These are phyloP conservation scores for Cyphomyrus discorhynchus DNA, from an alignment of 2,113 vertebrate genomes.

Conservation along the genomic window DNA sequence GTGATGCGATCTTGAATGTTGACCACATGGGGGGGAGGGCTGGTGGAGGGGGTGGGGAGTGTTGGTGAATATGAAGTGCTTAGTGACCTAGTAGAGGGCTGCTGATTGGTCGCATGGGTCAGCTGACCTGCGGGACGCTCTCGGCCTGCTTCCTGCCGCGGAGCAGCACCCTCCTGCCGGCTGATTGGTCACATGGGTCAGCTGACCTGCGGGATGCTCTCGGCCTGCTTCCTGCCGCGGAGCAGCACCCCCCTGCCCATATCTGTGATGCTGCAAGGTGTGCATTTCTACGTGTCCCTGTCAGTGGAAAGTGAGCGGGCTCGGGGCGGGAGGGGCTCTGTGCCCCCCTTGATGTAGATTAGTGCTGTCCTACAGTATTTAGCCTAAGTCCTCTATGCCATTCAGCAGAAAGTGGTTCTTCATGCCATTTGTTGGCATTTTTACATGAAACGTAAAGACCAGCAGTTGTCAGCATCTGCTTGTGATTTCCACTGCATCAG, in stretches of 20 bases:
- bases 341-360: background rate
- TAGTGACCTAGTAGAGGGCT: background rate
- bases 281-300: background rate
- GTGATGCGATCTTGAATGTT: background rate
- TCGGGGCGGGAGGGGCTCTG: background rate
- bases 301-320: background rate
- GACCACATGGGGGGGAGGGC: background rate
- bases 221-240: background rate
- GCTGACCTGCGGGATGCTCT: background rate
- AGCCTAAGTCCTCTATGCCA: background rate
- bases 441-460: background rate
- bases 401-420: background rate
- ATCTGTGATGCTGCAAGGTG: background rate
- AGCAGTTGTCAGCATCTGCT: background rate
- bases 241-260: background rate
- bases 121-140: too few species aligned
- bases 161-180: too few species aligned
- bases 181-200: background rate
- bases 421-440: background rate
- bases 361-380: background rate
- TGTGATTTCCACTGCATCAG: background rate
- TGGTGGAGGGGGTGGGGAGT: background rate
- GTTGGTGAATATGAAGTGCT: background rate
- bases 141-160: too few species aligned
- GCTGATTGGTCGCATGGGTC: background rate